phyloP scores from a whole-genome alignment of 1,140 invertebrate genomes.

The Leptopilina clavipes region DNA sequence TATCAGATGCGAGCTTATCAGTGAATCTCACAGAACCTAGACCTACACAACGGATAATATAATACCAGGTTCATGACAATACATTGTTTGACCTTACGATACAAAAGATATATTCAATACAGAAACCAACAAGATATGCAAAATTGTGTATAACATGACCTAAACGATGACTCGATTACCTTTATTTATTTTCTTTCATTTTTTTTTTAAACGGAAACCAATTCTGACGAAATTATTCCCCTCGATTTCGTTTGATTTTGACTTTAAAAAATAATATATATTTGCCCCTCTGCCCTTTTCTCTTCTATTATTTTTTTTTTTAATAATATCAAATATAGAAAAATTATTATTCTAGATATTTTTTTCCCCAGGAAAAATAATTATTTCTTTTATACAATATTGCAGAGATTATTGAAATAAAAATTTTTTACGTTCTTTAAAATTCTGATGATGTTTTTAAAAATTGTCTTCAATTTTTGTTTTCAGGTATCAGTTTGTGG shows the following conservation, averaged over 20 bases:
- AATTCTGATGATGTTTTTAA: too few relatives aligned
- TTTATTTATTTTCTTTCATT: conserved; percentile 44
- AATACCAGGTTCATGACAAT: conserved; percentile 53
- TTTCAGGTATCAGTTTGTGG: background rate
- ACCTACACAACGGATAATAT: conserved; percentile 57
- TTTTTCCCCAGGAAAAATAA: too few relatives aligned
- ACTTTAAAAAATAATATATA: background rate
- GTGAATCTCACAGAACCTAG: conserved; percentile 57
- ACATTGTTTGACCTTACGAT: conserved; percentile 55
- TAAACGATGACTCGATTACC: conserved; percentile 57
- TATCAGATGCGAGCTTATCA: conserved; percentile 52
- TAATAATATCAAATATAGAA: too few relatives aligned
- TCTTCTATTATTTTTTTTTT: too few relatives aligned
- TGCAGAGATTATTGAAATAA: too few relatives aligned
- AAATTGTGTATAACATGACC: conserved; percentile 63
- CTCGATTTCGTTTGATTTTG: conserved; percentile 11
- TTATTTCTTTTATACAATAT: too few relatives aligned
- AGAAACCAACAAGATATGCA: conserved; percentile 52
- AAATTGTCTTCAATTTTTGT: too few relatives aligned
- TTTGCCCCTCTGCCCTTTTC: background rate
- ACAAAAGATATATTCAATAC: conserved; percentile 64
- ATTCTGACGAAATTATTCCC: conserved; percentile 12
- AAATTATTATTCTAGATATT: too few relatives aligned
- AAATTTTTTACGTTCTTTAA: too few relatives aligned
- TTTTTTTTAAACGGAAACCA: background rate